Evolutionary conservation across 2,797 vertebrate genomes (phyloP).

Genomic region (Hybognathus amarus): DNA sequence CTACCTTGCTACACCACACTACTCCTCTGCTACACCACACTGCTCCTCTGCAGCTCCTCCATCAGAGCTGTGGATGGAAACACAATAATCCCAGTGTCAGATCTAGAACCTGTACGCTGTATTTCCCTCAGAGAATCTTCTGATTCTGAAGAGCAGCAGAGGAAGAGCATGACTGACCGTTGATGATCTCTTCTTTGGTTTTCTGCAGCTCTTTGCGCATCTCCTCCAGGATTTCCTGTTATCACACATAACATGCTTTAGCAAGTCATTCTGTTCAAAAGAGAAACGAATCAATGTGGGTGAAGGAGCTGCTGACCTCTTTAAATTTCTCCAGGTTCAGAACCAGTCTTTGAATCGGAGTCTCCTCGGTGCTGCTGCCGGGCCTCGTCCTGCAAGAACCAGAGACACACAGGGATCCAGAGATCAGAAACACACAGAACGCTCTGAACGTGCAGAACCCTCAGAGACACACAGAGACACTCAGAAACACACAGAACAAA

Average conservation of each 20-base stretch:
- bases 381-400: constrained; percentile 65
- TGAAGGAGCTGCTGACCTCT: constrained; percentile 71
- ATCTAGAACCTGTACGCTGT: not conserved
- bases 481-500: too few relatives aligned
- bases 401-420: not conserved
- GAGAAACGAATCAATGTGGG: not conserved
- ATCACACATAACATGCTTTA: constrained; percentile 30
- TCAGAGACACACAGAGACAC: too few relatives aligned
- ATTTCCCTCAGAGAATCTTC: not conserved
- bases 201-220: constrained; percentile 86
- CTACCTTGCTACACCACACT: too few relatives aligned
- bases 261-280: not conserved
- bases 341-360: constrained; percentile 62
- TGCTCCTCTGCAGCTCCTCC: constrained; percentile 77
- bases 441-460: too few relatives aligned
- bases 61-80: constrained; percentile 74
- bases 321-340: constrained; percentile 82
- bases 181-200: constrained; percentile 88
- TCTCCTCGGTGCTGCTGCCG: constrained; percentile 63
- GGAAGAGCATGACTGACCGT: constrained; percentile 69
- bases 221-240: constrained; percentile 86
- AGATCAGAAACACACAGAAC: not conserved
- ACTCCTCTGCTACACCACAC: constrained; percentile 71
- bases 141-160: not conserved
- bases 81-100: not conserved